Base-by-base conservation (phyloP, 1,140 invertebrate genomes). In the Ericerus pela region DNA sequence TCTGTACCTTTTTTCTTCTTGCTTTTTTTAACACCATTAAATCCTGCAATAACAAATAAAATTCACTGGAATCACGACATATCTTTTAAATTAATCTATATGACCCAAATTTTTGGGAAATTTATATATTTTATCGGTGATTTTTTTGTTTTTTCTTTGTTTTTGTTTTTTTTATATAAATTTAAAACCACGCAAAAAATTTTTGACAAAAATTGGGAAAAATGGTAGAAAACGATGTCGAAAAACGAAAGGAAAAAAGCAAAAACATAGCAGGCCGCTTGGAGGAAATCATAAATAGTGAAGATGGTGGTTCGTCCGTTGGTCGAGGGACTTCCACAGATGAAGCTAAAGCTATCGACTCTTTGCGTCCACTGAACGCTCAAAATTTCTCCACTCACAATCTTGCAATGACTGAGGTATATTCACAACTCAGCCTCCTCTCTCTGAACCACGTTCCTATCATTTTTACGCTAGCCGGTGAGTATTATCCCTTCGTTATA, bases 381-480 rank as follows among this genome's bases (percentile, higher is more conserved):
- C 41, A 47, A 47, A 47, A 47, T 47, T 47, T 24, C 26, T 47
- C 41, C 41, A 4, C 41, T 24, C 22, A 47, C 41, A 47, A 47
- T 47, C n/a, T n/a, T n/a, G n/a, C n/a, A n/a, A n/a, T n/a, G n/a
- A n/a, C n/a, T n/a, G n/a, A n/a, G n/a, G n/a, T n/a, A n/a, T n/a
- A n/a, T n/a, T n/a, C n/a, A n/a, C n/a, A n/a, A n/a, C n/a, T n/a
- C n/a, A n/a, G n/a, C n/a, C n/a, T n/a, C n/a, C n/a, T n/a, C 5
- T 47, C 41, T 24, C 26, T 47, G 41, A 24, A n/a, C n/a, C 41
- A 47, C 41, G 41, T 47, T 47, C 41, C 41, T 47, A 47, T 47
- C 22, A 47, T 47, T 24, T 2, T 47, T 22, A 47, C 41, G 41
- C 41, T 47, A 24, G 26, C 10, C 26, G 3, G 20, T 47, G 41